phyloP scores from a whole-genome alignment of 2,888 invertebrate genomes.

The Clivina fossor region DNA sequence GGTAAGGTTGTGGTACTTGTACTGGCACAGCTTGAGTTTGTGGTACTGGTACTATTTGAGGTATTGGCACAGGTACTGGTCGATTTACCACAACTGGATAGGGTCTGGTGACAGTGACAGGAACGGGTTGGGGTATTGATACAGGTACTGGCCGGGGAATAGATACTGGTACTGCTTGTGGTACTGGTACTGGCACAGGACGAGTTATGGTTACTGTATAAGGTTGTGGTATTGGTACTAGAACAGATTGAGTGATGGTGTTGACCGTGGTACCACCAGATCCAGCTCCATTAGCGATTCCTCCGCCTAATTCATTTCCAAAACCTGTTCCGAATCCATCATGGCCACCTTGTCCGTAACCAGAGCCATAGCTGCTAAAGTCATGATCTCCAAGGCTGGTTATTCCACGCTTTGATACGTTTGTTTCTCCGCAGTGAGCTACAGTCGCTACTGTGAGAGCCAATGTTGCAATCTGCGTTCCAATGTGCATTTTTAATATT shows the following conservation, averaged over 20 bases:
- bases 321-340: slow-evolving; percentile 16
- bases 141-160: slow-evolving; percentile 42
- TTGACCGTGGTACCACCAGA: slow-evolving; percentile 30
- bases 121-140: slow-evolving; percentile 42
- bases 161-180: slow-evolving; percentile 42
- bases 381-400: slow-evolving; percentile 42
- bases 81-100: slow-evolving; percentile 38
- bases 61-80: slow-evolving; percentile 41
- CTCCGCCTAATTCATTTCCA: slow-evolving; percentile 31
- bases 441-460: slow-evolving; percentile 42
- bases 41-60: slow-evolving; percentile 40
- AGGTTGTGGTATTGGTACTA: slow-evolving; percentile 39
- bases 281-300: slow-evolving; percentile 31
- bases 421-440: slow-evolving; percentile 38
- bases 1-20: slow-evolving; percentile 33
- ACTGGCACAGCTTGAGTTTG: slow-evolving; percentile 17
- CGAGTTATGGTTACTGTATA: slow-evolving; percentile 43
- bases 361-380: too few relatives aligned
- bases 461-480: too few relatives aligned
- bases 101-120: slow-evolving; percentile 46
- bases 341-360: too few relatives aligned
- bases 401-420: slow-evolving; percentile 48
- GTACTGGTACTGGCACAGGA: slow-evolving; percentile 42
- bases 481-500: too few relatives aligned
- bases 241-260: slow-evolving; percentile 30